Evolutionary conservation across 2,888 invertebrate genomes (phyloP).

Genomic region (Serripes groenlandicus): DNA sequence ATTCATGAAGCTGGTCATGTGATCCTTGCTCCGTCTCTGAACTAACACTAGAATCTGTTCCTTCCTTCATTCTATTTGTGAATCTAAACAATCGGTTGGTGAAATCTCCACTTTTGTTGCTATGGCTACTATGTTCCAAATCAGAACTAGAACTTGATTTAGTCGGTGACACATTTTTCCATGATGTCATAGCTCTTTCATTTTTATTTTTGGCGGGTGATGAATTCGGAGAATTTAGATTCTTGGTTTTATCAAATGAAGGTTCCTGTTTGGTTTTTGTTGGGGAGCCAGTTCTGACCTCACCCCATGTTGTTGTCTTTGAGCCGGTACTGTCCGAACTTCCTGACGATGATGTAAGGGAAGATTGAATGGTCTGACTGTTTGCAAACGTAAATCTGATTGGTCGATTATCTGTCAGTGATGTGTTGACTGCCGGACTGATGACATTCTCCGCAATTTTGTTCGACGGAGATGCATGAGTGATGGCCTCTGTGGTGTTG

Average conservation of each 20-base stretch:
- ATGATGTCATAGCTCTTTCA: constrained; percentile 64
- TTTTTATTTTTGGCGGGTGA: constrained; percentile 60
- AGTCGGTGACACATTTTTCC: constrained; percentile 79
- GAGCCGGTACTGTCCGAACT: constrained; percentile 49
- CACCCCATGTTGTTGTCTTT: constrained; percentile 64
- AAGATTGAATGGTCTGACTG: constrained; percentile 62
- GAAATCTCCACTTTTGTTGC: constrained; percentile 52
- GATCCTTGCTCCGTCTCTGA: constrained; percentile 62
- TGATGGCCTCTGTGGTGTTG: constrained; percentile 33
- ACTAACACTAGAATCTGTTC: constrained; percentile 51
- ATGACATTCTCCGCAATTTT: not conserved
- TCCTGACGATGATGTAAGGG: constrained; percentile 59
- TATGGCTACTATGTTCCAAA: constrained; percentile 56
- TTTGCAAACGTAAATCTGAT: constrained; percentile 48
- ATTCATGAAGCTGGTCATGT: constrained; percentile 48
- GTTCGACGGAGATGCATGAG: not conserved
- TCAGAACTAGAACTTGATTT: constrained; percentile 65
- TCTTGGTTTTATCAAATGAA: constrained; percentile 23
- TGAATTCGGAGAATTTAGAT: constrained; percentile 42
- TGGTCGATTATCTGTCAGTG: constrained; percentile 39
- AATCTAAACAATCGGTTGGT: constrained; percentile 52
- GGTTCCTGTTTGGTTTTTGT: constrained; percentile 45
- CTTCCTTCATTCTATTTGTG: constrained; percentile 51
- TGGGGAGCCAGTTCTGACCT: constrained; percentile 55
- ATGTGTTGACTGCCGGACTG: not conserved